phyloP scores from a whole-genome alignment of 2,113 vertebrate genomes.

The Myrmecobius fasciatus region DNA sequence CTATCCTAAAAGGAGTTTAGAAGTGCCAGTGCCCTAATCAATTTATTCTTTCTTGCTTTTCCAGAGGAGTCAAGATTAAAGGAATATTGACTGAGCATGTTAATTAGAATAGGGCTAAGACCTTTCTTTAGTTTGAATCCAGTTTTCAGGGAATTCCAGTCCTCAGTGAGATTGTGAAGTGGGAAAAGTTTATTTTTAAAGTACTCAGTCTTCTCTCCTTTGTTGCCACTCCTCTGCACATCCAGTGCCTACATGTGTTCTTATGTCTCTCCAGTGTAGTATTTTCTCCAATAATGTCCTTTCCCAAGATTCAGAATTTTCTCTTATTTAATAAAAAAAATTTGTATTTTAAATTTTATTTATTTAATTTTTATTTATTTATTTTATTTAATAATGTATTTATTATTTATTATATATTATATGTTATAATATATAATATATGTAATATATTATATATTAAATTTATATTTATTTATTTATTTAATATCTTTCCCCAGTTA shows the following conservation, averaged over 20 bases:
- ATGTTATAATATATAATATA: too few species aligned
- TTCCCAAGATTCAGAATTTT: neutral
- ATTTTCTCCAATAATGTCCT: neutral
- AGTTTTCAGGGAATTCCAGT: slow-evolving; percentile 2
- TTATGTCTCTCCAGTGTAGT: neutral
- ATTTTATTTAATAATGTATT: too few species aligned
- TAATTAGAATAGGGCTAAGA: neutral
- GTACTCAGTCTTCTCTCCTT: neutral
- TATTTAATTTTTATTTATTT: too few species aligned
- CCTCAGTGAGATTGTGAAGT: slow-evolving; percentile 19
- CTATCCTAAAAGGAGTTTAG: neutral
- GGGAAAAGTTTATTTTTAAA: neutral
- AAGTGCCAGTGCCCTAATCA: neutral
- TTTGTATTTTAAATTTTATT: too few species aligned
- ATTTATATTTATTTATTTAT: too few species aligned
- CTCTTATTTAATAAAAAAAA: neutral
- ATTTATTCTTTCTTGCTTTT: neutral
- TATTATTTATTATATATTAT: too few species aligned
- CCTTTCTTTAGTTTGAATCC: neutral
- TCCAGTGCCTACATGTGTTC: neutral
- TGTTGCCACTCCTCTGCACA: neutral
- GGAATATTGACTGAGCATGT: neutral
- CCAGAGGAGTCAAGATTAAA: neutral
- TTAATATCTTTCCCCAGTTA: too few species aligned
- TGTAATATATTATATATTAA: too few species aligned